A percentile compares a stretch with the other conserved stretches of the same genome.
These are phyloP conservation scores for Agriopis marginaria DNA, from an alignment of 2,888 invertebrate genomes.

Conservation along the genomic window DNA sequence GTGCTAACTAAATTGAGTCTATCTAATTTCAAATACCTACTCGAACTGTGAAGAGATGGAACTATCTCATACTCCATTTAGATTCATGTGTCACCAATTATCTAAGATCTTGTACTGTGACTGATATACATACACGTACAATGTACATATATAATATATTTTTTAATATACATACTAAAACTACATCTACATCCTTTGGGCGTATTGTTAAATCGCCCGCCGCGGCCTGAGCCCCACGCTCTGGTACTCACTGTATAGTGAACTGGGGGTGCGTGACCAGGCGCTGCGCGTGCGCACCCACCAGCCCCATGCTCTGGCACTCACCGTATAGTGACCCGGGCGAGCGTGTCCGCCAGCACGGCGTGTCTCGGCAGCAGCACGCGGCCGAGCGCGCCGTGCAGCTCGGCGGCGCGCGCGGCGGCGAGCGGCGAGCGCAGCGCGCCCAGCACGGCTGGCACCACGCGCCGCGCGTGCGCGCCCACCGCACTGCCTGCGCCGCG, in stretches of 20 bases:
- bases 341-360: constrained; percentile 87
- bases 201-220: too few relatives aligned
- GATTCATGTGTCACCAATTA: too few relatives aligned
- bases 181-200: background rate
- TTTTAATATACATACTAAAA: too few relatives aligned
- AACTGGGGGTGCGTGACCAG: constrained; percentile 89
- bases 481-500: constrained; percentile 78
- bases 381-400: constrained; percentile 87
- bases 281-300: too few relatives aligned
- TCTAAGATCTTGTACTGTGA: too few relatives aligned
- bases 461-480: constrained; percentile 58
- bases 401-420: constrained; percentile 85
- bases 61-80: too few relatives aligned
- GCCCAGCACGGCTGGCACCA: constrained; percentile 49
- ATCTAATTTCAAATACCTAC: too few relatives aligned
- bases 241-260: constrained; percentile 86
- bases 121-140: too few relatives aligned
- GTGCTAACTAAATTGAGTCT: too few relatives aligned
- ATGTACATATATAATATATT: too few relatives aligned
- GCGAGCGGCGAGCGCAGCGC: constrained; percentile 72
- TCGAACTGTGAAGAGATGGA: too few relatives aligned
- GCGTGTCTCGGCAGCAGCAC: constrained; percentile 70
- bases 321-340: constrained; percentile 90
- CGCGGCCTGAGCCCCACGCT: too few relatives aligned
- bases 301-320: background rate